phyloP scores from a whole-genome alignment of 2,113 vertebrate species.

The Manacus vitellinus region DNA sequence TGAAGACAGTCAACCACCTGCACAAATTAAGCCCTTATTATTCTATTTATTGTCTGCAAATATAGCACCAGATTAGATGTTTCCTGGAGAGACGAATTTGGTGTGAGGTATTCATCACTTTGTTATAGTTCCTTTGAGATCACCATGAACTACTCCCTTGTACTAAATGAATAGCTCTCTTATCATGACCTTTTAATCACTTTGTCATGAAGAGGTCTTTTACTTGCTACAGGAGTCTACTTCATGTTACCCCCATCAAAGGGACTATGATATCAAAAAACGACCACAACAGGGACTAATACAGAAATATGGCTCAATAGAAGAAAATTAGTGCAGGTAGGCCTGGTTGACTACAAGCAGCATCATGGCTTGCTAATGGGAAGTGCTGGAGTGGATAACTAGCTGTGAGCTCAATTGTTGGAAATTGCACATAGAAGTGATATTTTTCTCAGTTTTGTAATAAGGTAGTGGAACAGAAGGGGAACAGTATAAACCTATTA shows the following conservation, averaged over 20 bases:
- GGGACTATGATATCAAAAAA: not conserved
- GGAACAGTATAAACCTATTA: not conserved
- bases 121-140: slow-evolving; percentile 45
- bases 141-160: slow-evolving; percentile 10
- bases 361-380: slow-evolving; percentile 18
- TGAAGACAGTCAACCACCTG: slow-evolving; percentile 47
- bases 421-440: not conserved
- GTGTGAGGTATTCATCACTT: slow-evolving; percentile 45
- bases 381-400: slow-evolving; percentile 5
- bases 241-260: slow-evolving; percentile 24
- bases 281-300: not conserved
- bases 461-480: not conserved
- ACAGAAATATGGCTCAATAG: not conserved
- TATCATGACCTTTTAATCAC: slow-evolving; percentile 59
- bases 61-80: slow-evolving; percentile 25
- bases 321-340: slow-evolving; percentile 41
- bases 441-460: not conserved
- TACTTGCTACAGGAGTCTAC: slow-evolving; percentile 22
- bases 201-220: slow-evolving; percentile 44
- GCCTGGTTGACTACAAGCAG: not conserved
- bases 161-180: slow-evolving; percentile 53
- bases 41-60: slow-evolving; percentile 66
- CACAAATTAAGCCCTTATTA: slow-evolving; percentile 16
- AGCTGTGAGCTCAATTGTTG: slow-evolving; percentile 26
- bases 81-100: slow-evolving; percentile 12